Conservation (phyloP, 2,797 vertebrate species). For the Chelon labrosus region DNA sequence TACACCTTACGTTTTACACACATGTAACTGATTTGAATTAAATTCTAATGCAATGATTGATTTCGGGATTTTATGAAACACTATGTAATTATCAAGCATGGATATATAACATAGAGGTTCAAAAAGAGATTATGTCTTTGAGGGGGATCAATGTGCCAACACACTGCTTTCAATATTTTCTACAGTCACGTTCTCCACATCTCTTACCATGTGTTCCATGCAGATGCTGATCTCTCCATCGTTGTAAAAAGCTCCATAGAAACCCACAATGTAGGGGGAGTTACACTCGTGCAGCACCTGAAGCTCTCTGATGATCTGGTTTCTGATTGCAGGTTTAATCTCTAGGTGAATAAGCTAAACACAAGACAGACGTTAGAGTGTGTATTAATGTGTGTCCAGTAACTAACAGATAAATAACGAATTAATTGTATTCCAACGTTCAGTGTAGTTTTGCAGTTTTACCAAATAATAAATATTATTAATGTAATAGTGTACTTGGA, state of each 20-base stretch:
- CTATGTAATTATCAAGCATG: background rate
- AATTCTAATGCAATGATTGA: too few relatives aligned
- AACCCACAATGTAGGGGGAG: slow-evolving; percentile 97
- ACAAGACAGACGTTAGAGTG: background rate
- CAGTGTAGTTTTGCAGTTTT: background rate
- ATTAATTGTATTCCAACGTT: background rate
- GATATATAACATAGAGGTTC: background rate
- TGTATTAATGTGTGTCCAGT: too few relatives aligned
- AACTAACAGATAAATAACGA: background rate
- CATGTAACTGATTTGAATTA: background rate
- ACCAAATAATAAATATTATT: background rate
- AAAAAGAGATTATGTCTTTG: background rate
- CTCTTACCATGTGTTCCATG: slow-evolving; percentile 96
- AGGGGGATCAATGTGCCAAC: background rate
- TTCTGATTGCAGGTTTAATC: slow-evolving; percentile 96
- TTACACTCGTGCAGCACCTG: slow-evolving; percentile 98
- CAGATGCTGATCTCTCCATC: slow-evolving; percentile 98
- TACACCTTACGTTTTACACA: background rate
- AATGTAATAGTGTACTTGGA: background rate
- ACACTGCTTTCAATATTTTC: background rate
- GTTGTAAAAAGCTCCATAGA: slow-evolving; percentile 97
- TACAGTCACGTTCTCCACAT: background rate
- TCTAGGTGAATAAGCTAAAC: slow-evolving; percentile 85
- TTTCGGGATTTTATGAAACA: too few relatives aligned
- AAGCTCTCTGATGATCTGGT: slow-evolving; percentile 97